Conservation (phyloP, 2,113 vertebrate genomes). For the Turdus rufiventris region DNA sequence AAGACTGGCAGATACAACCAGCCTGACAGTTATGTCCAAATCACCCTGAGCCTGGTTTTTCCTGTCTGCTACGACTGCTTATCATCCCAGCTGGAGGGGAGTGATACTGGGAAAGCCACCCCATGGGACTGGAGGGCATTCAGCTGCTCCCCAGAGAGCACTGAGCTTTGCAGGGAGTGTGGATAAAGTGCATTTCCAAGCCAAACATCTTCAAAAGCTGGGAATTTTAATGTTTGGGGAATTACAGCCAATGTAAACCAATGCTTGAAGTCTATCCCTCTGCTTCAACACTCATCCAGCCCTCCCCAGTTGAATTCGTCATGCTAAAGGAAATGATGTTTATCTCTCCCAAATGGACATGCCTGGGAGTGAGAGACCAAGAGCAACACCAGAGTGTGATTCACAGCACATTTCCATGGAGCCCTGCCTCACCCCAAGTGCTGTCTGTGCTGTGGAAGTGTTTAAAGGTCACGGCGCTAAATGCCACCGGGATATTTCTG, state of each 20-base stretch:
- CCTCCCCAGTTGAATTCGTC: neutral
- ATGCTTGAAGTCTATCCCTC: neutral
- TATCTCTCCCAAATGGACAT: neutral
- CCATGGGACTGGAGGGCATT: neutral
- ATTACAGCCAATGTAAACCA: neutral
- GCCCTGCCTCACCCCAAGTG: neutral
- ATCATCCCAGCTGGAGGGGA: neutral
- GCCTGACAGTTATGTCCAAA: neutral
- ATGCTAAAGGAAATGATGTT: neutral
- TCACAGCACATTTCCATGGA: neutral
- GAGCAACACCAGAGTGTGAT: neutral
- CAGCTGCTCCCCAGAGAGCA: neutral
- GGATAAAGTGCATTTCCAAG: neutral
- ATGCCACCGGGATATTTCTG: accelerated
- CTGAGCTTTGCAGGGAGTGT: accelerated
- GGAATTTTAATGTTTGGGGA: neutral
- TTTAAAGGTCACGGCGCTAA: neutral
- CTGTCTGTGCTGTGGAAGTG: neutral
- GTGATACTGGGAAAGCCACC: neutral
- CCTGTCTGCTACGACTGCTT: neutral
- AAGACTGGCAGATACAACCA: neutral
- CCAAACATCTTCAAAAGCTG: neutral
- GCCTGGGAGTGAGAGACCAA: neutral
- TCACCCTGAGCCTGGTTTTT: neutral
- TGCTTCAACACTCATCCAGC: neutral